Base-by-base conservation (phyloP, 2,113 vertebrate species). In the Regulus satrapa region DNA sequence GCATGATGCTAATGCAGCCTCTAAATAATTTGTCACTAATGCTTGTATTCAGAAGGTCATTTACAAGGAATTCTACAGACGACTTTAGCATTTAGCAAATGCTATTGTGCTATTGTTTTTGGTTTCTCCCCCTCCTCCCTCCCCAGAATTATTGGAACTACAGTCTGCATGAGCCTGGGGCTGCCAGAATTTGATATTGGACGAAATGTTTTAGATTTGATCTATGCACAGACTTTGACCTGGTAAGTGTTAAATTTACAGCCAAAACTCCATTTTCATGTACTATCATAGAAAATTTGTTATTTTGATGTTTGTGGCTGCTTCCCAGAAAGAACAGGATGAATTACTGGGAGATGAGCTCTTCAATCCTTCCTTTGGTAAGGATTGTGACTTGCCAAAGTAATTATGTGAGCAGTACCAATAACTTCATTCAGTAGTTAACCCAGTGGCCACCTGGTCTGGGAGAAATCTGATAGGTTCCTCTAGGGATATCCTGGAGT, bases 131-230 rank as follows among this genome's bases (percentile, higher is more conserved):
- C n/a, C n/a, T n/a, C n/a, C n/a, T n/a, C 7, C 0, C 10, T 14
- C 62, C 67, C 51, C 93, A 99, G 99, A 87, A 92, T 99, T 91
- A 97, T 99, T 69, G 98, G 99, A 75, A 99, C 94, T 8, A 98
- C 41, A 45, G 94, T 98, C 38, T 87, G 96, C 6, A 93, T 89
- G 54, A 98, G 82, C 43, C 92, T 98, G 28, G 99, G 99, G 13
- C 85, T 97, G 73, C 99, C 99, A 56, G 99, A 99, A 95, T 99
- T 99, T 92, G 99, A 99, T 31, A 98, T 99, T 2, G 99, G 98
- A 56, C 98, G 98, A 89, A 99, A 99, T 40, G 99, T 99, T 41
- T 98, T 99, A 12, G 98, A 99, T 85, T 97, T 99, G 84, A 99
- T 99, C 93, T 99, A 99, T 8, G 98, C 98, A 31, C 99, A 99